These are phyloP conservation scores for Armadillidium nasatum DNA, from an alignment of 1,140 invertebrate species.

Conservation along the genomic window DNA sequence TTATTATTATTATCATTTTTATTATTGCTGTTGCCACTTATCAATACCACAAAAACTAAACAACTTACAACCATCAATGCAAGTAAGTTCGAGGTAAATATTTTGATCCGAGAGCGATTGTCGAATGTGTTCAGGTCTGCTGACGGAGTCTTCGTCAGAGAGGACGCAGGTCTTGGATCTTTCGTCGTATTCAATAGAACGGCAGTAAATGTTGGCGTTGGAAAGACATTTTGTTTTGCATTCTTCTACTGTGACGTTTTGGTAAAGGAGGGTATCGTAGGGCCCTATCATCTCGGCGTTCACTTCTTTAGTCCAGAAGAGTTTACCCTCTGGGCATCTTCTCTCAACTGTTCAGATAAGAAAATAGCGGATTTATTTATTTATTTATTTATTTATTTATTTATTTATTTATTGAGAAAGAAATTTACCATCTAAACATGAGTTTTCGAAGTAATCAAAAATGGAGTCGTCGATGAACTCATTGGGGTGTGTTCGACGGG, in stretches of 20 bases:
- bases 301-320: constrained; percentile 81
- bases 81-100: constrained; percentile 46
- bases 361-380: too few relatives aligned
- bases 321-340: constrained; percentile 69
- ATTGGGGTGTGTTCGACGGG: constrained; percentile 69
- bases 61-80: constrained; percentile 48
- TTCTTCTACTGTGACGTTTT: constrained; percentile 75
- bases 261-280: constrained; percentile 79
- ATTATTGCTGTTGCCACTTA: too few relatives aligned
- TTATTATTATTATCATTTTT: too few relatives aligned
- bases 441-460: constrained; percentile 85
- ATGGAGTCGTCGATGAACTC: constrained; percentile 76
- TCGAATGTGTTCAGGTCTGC: constrained; percentile 75
- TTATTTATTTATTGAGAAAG: not conserved
- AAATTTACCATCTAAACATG: constrained; percentile 72
- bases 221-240: constrained; percentile 72
- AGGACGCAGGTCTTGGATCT: constrained; percentile 75
- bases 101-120: constrained; percentile 62
- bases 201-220: constrained; percentile 78
- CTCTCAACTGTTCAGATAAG: constrained; percentile 62
- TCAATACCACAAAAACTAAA: too few relatives aligned
- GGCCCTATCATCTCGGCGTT: constrained; percentile 79
- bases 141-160: constrained; percentile 81
- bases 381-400: too few relatives aligned
- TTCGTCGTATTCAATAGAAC: constrained; percentile 83